Evolutionary conservation across 2,113 vertebrate species (phyloP).

Genomic region (Neolamprologus sp.): DNA sequence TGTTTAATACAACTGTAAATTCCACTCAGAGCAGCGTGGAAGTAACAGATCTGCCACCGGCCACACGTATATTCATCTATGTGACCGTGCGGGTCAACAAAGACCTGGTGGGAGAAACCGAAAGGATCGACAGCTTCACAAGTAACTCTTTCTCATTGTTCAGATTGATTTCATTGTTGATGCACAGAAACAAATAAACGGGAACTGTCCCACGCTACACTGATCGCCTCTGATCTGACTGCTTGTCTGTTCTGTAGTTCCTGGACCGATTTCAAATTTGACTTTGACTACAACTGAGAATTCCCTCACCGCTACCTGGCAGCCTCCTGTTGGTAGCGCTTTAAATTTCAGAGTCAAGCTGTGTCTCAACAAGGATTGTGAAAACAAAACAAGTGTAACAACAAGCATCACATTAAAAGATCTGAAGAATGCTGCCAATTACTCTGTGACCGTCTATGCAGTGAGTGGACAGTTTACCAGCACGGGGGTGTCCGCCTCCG

Average conservation of each 20-base stretch:
- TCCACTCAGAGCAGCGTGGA: rapidly evolving
- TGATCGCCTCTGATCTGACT: neutral
- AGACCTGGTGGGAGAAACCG: neutral
- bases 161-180: neutral
- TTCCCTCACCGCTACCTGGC: neutral
- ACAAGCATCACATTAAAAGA: rapidly evolving
- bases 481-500: rapidly evolving
- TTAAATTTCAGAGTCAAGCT: rapidly evolving
- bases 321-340: rapidly evolving
- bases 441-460: neutral
- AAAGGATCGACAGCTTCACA: rapidly evolving
- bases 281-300: rapidly evolving
- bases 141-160: conserved; percentile 15
- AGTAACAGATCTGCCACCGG: rapidly evolving
- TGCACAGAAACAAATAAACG: neutral
- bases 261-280: neutral
- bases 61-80: neutral
- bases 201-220: neutral
- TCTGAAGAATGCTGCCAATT: neutral
- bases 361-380: rapidly evolving
- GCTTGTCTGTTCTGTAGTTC: neutral
- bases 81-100: neutral
- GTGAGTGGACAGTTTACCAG: rapidly evolving
- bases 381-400: rapidly evolving
- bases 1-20: rapidly evolving